A percentile compares a stretch with the other conserved stretches of the same genome.
Conservation (phyloP, 2,888 invertebrate genomes). For the Chrysina gloriosa region DNA sequence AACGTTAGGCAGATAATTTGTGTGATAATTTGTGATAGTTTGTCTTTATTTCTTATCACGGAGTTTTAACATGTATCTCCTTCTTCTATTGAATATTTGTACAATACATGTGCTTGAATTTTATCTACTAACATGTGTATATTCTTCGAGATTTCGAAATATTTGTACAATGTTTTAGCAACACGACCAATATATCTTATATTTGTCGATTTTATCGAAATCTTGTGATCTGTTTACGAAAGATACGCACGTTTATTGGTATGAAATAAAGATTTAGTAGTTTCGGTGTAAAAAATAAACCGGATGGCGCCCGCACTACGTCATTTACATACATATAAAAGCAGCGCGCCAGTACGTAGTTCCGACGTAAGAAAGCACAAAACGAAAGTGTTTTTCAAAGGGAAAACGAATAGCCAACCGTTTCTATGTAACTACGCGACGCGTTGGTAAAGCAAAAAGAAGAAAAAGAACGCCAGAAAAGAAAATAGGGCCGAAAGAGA, state of each 20-base stretch:
- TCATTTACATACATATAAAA: constrained; percentile 26
- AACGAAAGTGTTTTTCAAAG: constrained; percentile 33
- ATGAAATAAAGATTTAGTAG: constrained; percentile 21
- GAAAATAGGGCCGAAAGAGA: constrained; percentile 1
- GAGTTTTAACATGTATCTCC: too few species aligned
- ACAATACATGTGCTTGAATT: too few species aligned
- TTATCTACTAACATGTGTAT: too few species aligned
- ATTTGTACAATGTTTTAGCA: too few species aligned
- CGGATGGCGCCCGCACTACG: background rate
- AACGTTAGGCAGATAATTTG: too few species aligned
- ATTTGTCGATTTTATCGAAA: background rate
- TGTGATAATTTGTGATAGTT: too few species aligned
- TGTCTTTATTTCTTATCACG: too few species aligned
- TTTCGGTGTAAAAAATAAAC: constrained; percentile 6
- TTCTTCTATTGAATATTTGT: too few species aligned
- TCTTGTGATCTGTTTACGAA: background rate
- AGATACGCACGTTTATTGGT: constrained; percentile 6
- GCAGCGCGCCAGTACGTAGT: background rate
- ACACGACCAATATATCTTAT: background rate
- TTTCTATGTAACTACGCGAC: constrained; percentile 6
- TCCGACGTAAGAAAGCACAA: constrained; percentile 21
- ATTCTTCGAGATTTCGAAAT: too few species aligned
- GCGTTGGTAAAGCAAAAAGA: constrained; percentile 8
- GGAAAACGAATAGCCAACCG: constrained; percentile 23
- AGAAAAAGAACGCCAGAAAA: constrained; percentile 4